Conservation (phyloP, 2,797 vertebrate genomes). For the Galaxias olidus region DNA sequence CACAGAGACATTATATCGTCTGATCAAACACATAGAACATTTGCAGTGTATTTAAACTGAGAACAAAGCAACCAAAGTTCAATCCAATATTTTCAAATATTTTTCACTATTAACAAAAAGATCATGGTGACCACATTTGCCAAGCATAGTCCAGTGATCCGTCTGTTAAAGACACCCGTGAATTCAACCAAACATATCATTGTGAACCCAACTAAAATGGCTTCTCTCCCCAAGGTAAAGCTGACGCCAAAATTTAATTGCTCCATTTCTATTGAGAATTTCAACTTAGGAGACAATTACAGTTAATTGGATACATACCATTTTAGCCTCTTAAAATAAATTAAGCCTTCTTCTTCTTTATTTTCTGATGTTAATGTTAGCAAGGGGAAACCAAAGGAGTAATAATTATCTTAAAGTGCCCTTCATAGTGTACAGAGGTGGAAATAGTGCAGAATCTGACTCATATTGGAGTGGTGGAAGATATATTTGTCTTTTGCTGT, state of each 20-base stretch:
- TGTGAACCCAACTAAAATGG: slow-evolving; percentile 60
- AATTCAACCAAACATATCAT: slow-evolving; percentile 56
- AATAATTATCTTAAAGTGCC: slow-evolving; percentile 44
- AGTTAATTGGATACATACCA: slow-evolving; percentile 74
- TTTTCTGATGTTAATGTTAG: slow-evolving; percentile 56
- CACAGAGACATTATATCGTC: neutral
- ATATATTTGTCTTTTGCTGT: neutral
- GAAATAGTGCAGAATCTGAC: neutral
- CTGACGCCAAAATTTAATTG: slow-evolving; percentile 75
- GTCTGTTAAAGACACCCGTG: slow-evolving; percentile 61
- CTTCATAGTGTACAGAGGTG: slow-evolving; percentile 38
- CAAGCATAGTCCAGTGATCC: slow-evolving; percentile 75
- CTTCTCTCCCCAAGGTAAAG: slow-evolving; percentile 68
- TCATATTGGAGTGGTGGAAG: neutral
- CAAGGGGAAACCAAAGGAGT: slow-evolving; percentile 42
- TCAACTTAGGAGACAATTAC: slow-evolving; percentile 75
- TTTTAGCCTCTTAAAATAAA: slow-evolving; percentile 72
- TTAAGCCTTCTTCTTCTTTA: slow-evolving; percentile 62
- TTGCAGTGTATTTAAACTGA: slow-evolving; percentile 54
- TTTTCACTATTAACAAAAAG: slow-evolving; percentile 44
- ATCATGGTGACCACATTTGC: slow-evolving; percentile 61
- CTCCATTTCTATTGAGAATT: slow-evolving; percentile 78
- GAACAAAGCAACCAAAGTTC: slow-evolving; percentile 61
- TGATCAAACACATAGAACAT: slow-evolving; percentile 48
- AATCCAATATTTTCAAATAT: slow-evolving; percentile 46